Evolutionary conservation across 2,797 vertebrate species (phyloP), one percentile per base, ranked within the genome.

Genomic region (Anableps anableps): DNA sequence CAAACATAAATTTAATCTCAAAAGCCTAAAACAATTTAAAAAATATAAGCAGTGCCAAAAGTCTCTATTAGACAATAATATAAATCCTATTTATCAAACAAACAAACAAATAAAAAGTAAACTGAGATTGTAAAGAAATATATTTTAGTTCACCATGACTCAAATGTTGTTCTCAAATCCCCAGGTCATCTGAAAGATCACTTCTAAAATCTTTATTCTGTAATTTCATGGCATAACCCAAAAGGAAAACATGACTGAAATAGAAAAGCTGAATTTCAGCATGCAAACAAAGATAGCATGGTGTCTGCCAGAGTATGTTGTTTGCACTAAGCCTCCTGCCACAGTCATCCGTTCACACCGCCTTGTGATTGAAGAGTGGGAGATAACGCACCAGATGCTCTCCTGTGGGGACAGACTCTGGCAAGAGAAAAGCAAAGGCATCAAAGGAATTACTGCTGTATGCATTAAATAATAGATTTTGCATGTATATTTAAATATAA

Each of bases 311-410:
- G 78, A 79, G 75, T 43, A 9, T 70, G 78, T 83, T 6, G 60
- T 83, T 64, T 85, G 55, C 82, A 85, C 78, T 78, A 47, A 86
- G 81, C 85, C 72, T 84, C 64, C 87, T 80, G 86, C 86, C 80
- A 81, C 83, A 76, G 64, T 85, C 82, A 91, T 88, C 83, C 86
- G 79, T 86, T 88, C 83, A 83, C 76, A 78, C 82, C 51, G 88
- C 83, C 82, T 88, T 78, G 75, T 90, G 88, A 88, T 88, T 88
- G 87, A 89, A 92, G 81, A 86, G 77, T 45, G 47, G 43, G 75
- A 88, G 85, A 87, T 82, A 86, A 85, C 80, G 80, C 81, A 84
- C 78, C 92, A 93, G 92, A 90, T 93, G 92, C 86, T 92, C 83
- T 91, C 86, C 85, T 88, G 79, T 83, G 85, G 87, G 88, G 80